Evolutionary conservation across 1,140 invertebrate genomes (phyloP), one percentile per base, ranked within the genome.

Genomic region (Aphaenogaster floridana): DNA sequence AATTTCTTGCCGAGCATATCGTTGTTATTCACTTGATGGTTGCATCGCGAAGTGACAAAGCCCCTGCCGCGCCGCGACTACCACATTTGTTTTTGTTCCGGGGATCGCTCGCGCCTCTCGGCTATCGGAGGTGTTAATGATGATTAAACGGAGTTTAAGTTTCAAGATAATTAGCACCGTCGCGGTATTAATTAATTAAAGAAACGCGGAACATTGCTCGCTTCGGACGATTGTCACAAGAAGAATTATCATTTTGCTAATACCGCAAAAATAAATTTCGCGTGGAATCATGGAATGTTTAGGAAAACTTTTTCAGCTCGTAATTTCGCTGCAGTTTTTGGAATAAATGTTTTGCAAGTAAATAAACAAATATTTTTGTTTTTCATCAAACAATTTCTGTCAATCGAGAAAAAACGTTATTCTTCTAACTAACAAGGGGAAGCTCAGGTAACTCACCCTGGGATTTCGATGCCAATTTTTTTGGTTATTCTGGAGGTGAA

Each of bases 71-170:
- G n/a, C 36, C 17, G 48, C 36, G 36, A 59, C 63, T 52, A 21
- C 11, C 48, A 50, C 11, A 28, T 69, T 68, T 69, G 34, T 81
- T 81, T 81, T 54, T 48, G 48, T 57, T 81, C n/a, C 48, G 64
- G 8, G n/a, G 48, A 80, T 66, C 61, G 77, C 57, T 68, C 15
- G 45, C 59, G 57, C 48, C 36, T n/a, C 7, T 9, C 50, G 9
- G 36, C 28, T 81, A 81, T 80, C 36, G 5, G 63, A 66, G 21
- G 48, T 45, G 64, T 81, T 81, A 81, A 81, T 81, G 78, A 81
- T 81, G 78, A 81, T 81, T 81, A 81, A 81, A 69, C 50, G 36
- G 64, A 81, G 36, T 57, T 81, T 69, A 81, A 80, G 48, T 57
- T 69, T 17, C 48, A 54, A 54, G 48, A 81, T 81, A 81, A 69